Evolutionary conservation across 2,888 invertebrate genomes (phyloP).

Genomic region (Terebella lapidaria): DNA sequence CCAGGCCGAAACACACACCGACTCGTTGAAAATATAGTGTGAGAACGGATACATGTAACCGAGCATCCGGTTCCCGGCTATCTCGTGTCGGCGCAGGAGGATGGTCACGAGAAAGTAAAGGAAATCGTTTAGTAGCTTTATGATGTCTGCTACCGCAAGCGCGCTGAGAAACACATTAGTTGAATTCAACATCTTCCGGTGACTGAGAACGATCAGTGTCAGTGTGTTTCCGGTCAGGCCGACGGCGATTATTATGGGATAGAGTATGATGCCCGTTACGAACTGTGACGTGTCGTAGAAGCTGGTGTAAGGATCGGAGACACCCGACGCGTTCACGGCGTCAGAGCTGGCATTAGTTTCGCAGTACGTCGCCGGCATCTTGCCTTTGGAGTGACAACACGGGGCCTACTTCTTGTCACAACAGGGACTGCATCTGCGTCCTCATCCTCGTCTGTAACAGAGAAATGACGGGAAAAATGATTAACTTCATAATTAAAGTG

Average conservation of each 20-base stretch:
- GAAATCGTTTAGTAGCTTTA: slow-evolving; percentile 40
- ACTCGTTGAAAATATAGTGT: slow-evolving; percentile 42
- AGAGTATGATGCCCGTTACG: slow-evolving; percentile 37
- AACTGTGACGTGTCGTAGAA: slow-evolving; percentile 37
- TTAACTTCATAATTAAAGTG: too few species aligned
- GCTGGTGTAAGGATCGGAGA: slow-evolving; percentile 25
- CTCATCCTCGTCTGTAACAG: too few species aligned
- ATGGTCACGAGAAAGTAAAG: slow-evolving; percentile 34
- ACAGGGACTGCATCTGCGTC: too few species aligned
- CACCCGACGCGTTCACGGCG: too few species aligned
- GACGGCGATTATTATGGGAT: slow-evolving; percentile 36
- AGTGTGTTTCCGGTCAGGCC: slow-evolving; percentile 41
- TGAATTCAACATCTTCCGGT: slow-evolving; percentile 37
- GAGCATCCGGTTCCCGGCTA: slow-evolving; percentile 29
- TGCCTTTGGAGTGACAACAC: too few species aligned
- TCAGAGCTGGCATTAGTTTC: background rate
- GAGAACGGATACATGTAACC: slow-evolving; percentile 39
- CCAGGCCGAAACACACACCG: slow-evolving; percentile 42
- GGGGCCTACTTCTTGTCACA: too few species aligned
- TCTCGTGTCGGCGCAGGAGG: slow-evolving; percentile 24
- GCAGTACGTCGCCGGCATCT: too few species aligned
- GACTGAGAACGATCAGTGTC: slow-evolving; percentile 34
- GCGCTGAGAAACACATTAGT: slow-evolving; percentile 41
- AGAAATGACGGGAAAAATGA: too few species aligned
- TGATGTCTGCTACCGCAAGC: slow-evolving; percentile 37